Base-by-base conservation (phyloP, 2,797 vertebrate genomes). In the Enteromius thamalakanensis region DNA sequence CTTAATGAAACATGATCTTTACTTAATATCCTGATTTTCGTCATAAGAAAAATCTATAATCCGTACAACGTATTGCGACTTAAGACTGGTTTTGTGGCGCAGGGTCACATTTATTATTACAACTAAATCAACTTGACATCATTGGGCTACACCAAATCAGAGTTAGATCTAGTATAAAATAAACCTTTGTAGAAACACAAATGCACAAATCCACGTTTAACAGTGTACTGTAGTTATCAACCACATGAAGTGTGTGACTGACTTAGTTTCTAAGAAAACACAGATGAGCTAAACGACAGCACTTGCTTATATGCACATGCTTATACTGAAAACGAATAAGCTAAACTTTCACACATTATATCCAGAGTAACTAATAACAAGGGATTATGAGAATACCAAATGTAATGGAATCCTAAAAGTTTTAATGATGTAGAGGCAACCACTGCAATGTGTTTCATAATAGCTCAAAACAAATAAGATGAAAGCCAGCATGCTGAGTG, bases 401-500 rank as follows among this genome's bases (percentile, higher is more conserved):
- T 34, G 29, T 6, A 75, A 74, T 26, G 14, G 7, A 55, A 68
- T 82, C 49, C 34, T 76, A 21, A 29, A 74, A 67, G 32, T 76
- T 82, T 76, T 47, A 82, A 34, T 60, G 37, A 58, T 76, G 49
- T 42, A 76, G 26, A 76, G 37, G 4, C 49, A 67, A 64, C 19
- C 45, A 42, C 15, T 26, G 47, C 17, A 76, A 29, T 68, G 62
- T 82, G 72, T 67, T 67, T 53, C 32, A 67, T 26, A 76, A 82
- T 55, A 58, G 37, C 26, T 45, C 72, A 68, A 47, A 82, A 76
- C 81, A 76, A 82, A 67, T 68, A 40, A 45, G 60, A 65, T 45
- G 45, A 68, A 76, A 82, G 49, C 11, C 29, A 10, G 14, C 64
- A 58, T 23, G 81, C 49, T 83, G 49, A 58, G 72, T 10, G 19